Evolutionary conservation across 2,888 invertebrate genomes (phyloP), one percentile per base, ranked within the genome.

Genomic region (Aphrophora alni): DNA sequence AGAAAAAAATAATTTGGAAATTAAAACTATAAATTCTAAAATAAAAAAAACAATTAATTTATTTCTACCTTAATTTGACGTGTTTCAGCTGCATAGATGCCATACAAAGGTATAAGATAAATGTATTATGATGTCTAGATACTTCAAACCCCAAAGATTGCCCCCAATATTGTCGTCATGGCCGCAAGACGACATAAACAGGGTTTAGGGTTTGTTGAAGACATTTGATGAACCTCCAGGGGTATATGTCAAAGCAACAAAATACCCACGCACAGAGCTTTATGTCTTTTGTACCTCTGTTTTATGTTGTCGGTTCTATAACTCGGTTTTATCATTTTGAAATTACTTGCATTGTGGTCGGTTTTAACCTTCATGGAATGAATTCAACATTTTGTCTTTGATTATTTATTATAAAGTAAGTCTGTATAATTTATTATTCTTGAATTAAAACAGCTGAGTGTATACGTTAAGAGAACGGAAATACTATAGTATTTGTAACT

Each of bases 181-280:
- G 59, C 21, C 59, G n/a, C 59, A 21, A 59, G 59, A 59, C 1
- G 59, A 59, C 21, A 59, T 59, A 59, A 59, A 59, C 59, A 59
- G 59, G 59, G 2, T n/a, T 59, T 59, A 59, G 21, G 21, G 59
- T 59, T 59, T 59, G 59, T 59, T n/a, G 59, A n/a, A 59, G 59
- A 59, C 59, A 59, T 59, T 59, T 59, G 59, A 59, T 21, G 59
- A 59, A 59, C 59, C 59, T 59, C 59, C 59, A 59, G 59, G 59
- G 59, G 59, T 59, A 21, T 44, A n/a, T 12, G 59, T 14, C 21
- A 59, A 21, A 21, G 21, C 59, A 21, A 59, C 44, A 14, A 44
- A 59, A 59, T 59, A 59, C 21, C 59, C 59, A n/a, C 21, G 21
- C 21, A 5, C 21, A 21, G 12, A 44, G 59, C 59, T 59, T 59